A percentile compares a stretch with the other conserved stretches of the same genome.
Conservation (phyloP, 2,888 invertebrate genomes). For the Diadromus collaris region DNA sequence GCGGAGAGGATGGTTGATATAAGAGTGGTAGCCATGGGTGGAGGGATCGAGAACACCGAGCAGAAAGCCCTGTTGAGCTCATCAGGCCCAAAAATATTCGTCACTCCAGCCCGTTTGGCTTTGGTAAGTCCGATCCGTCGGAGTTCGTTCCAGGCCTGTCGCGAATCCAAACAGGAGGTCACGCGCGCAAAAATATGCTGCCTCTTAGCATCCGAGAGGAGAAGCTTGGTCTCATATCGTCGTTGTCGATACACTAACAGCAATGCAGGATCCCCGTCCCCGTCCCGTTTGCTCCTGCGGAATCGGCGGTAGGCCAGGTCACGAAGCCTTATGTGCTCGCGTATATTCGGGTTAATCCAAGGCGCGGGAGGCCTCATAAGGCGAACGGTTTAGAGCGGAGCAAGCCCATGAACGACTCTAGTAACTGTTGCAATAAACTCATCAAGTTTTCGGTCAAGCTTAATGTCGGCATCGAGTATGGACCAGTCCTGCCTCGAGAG, state of each 20-base stretch:
- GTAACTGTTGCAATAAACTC: neutral
- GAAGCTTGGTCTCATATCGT: neutral
- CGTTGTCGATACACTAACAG: neutral
- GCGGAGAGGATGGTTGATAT: neutral
- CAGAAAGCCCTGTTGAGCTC: conserved; percentile 5
- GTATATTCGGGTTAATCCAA: neutral
- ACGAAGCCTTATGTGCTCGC: neutral
- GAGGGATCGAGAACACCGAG: neutral
- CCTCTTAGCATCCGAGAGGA: neutral
- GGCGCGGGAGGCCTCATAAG: neutral
- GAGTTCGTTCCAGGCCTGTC: conserved; percentile 1
- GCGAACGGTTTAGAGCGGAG: neutral
- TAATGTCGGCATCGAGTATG: neutral
- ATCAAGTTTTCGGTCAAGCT: neutral
- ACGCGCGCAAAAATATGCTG: neutral
- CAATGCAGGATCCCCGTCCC: neutral
- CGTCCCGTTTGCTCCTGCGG: neutral
- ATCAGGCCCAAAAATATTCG: neutral
- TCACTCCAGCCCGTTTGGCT: neutral
- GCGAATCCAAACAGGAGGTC: neutral
- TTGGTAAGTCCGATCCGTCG: neutral
- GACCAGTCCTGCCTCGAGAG: neutral
- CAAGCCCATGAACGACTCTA: neutral
- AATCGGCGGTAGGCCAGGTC: neutral
- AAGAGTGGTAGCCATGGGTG: neutral